These are phyloP conservation scores for Busseola fusca DNA, from an alignment of 2,888 invertebrate genomes.

Conservation along the genomic window DNA sequence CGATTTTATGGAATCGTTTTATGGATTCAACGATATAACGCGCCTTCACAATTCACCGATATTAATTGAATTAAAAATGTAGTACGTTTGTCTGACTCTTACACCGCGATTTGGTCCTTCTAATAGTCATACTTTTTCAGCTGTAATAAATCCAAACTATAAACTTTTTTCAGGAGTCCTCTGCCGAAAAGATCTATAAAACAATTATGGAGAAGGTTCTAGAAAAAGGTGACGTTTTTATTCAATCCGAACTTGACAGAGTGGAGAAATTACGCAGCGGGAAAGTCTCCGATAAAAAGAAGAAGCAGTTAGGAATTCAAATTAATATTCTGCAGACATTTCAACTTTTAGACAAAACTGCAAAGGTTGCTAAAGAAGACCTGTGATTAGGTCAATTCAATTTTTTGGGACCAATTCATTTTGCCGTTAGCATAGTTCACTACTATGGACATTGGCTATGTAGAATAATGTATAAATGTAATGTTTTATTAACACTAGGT, in stretches of 20 bases:
- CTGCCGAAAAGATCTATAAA: conserved; percentile 92
- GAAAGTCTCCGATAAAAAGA: conserved; percentile 95
- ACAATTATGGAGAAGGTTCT: conserved; percentile 94
- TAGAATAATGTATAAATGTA: neutral
- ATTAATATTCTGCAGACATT: conserved; percentile 96
- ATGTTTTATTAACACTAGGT: neutral
- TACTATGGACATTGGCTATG: neutral
- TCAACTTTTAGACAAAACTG: conserved; percentile 68
- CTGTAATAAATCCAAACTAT: neutral
- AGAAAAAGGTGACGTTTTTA: conserved; percentile 94
- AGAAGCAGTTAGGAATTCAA: conserved; percentile 92
- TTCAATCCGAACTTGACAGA: conserved; percentile 92
- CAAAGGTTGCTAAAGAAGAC: conserved; percentile 72
- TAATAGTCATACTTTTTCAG: neutral
- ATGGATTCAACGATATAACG: neutral
- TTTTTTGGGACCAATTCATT: neutral
- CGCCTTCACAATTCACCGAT: neutral
- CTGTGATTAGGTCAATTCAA: conserved; percentile 67
- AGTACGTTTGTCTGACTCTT: too few species aligned
- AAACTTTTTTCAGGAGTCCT: conserved; percentile 82
- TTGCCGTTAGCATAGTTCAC: neutral
- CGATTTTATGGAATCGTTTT: neutral
- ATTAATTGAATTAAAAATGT: too few species aligned
- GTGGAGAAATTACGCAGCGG: conserved; percentile 93
- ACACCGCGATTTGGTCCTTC: neutral